A percentile compares a stretch with the other conserved stretches of the same genome.
These are phyloP conservation scores for Crocallis elinguaria DNA, from an alignment of 2,888 invertebrate genomes.

Conservation along the genomic window DNA sequence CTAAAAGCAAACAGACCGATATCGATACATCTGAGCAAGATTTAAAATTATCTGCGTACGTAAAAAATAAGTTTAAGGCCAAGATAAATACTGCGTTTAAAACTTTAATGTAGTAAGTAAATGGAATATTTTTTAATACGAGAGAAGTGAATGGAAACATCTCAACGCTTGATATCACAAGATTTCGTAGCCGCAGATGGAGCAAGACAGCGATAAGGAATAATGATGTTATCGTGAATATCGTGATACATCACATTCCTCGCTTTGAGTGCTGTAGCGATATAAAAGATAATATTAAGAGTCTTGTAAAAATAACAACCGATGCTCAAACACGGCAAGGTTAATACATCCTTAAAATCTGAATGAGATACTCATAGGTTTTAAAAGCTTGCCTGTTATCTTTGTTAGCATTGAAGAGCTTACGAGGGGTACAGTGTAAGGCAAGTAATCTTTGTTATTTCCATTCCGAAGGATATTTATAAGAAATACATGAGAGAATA, in stretches of 20 bases:
- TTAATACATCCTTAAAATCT: slow-evolving; percentile 25
- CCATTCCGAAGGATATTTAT: neutral
- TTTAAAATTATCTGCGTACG: neutral
- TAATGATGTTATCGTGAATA: too few relatives aligned
- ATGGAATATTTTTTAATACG: slow-evolving; percentile 24
- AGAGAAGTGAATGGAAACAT: slow-evolving; percentile 40
- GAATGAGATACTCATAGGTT: slow-evolving; percentile 13
- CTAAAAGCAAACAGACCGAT: neutral
- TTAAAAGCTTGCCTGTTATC: slow-evolving; percentile 24
- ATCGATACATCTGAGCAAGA: neutral
- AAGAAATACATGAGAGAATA: neutral
- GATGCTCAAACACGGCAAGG: slow-evolving; percentile 35
- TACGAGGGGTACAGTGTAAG: neutral
- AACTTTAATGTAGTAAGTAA: neutral
- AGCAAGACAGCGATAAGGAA: slow-evolving; percentile 47
- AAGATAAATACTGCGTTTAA: slow-evolving; percentile 2
- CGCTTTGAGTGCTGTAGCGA: slow-evolving; percentile 32
- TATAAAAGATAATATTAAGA: slow-evolving; percentile 42
- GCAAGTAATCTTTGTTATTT: neutral
- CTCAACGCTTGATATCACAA: slow-evolving; percentile 37
- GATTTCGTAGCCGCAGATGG: slow-evolving; percentile 26
- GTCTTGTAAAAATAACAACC: slow-evolving; percentile 39
- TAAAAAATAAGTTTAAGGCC: neutral
- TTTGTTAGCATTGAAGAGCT: slow-evolving; percentile 2
- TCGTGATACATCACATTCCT: slow-evolving; percentile 51